Percentiles rank a stretch among this genome's conserved stretches.
Evolutionary conservation across 2,797 vertebrate species (phyloP).

Genomic region (Alcedo quadribrachys): DNA sequence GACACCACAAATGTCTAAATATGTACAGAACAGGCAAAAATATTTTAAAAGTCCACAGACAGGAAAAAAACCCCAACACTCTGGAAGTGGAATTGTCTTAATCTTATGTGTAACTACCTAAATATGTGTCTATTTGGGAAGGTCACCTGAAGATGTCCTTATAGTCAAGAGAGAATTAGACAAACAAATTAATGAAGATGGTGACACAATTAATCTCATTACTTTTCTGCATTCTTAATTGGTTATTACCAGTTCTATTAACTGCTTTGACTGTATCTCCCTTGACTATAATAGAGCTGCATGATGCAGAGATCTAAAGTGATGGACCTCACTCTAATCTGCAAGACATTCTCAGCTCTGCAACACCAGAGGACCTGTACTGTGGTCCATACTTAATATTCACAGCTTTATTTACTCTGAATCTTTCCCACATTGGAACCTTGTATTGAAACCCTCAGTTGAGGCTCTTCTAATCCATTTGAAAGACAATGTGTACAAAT

Average conservation of each 20-base stretch:
- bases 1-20: background rate
- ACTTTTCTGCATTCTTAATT: slow-evolving; percentile 39
- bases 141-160: background rate
- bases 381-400: background rate
- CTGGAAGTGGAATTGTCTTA: background rate
- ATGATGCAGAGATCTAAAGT: background rate
- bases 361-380: background rate
- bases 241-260: background rate
- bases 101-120: background rate
- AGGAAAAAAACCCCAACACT: background rate
- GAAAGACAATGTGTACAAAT: background rate
- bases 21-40: background rate
- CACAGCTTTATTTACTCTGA: background rate
- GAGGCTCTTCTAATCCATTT: background rate
- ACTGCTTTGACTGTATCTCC: background rate
- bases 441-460: background rate
- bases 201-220: slow-evolving; percentile 4
- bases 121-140: background rate
- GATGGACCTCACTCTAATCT: background rate
- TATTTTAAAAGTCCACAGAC: background rate
- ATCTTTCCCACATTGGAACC: background rate
- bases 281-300: background rate
- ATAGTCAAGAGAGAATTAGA: background rate
- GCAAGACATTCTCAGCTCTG: background rate
- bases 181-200: slow-evolving; percentile 23